Evolutionary conservation across 37 sponge, comb jelly and placozoan genomes (phyloP).

Genomic region (Cliona cf. orientalis): DNA sequence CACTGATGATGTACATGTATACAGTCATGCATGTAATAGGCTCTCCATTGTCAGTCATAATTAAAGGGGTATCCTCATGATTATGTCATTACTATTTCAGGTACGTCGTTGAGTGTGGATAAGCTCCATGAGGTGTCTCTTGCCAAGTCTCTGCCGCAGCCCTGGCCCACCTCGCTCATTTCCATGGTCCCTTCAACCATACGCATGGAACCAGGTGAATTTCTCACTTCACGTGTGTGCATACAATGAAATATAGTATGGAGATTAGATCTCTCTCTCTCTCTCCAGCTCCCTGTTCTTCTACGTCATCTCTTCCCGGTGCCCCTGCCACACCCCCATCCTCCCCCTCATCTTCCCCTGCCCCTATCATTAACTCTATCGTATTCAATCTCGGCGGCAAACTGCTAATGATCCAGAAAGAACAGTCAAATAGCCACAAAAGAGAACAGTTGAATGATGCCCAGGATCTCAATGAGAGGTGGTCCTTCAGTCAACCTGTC

Average conservation of each 20-base stretch:
- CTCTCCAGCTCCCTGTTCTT: background rate
- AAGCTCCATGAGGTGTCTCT: conserved; percentile 39
- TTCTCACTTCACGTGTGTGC: background rate
- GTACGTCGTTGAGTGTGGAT: background rate
- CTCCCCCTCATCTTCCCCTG: background rate
- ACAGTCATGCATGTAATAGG: too few relatives aligned
- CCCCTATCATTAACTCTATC: conserved; percentile 39
- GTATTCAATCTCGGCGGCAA: conserved; percentile 70
- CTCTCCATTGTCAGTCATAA: too few relatives aligned
- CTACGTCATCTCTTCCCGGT: background rate
- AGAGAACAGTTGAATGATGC: conserved; percentile 14
- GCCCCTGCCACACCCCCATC: background rate
- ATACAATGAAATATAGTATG: background rate
- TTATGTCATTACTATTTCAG: conserved; percentile 1
- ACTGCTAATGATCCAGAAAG: conserved; percentile 71
- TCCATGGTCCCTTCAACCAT: conserved; percentile 52
- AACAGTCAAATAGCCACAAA: conserved; percentile 15
- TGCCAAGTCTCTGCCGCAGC: conserved; percentile 20
- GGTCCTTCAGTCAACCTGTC: conserved; percentile 58
- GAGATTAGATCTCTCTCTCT: background rate
- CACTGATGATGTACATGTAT: too few relatives aligned
- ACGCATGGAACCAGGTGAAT: conserved; percentile 31
- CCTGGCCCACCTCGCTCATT: conserved; percentile 43
- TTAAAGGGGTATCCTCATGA: too few relatives aligned
- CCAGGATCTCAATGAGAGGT: conserved; percentile 7